Base-by-base conservation (phyloP, 2,888 invertebrate species). In the Thereva unica region DNA sequence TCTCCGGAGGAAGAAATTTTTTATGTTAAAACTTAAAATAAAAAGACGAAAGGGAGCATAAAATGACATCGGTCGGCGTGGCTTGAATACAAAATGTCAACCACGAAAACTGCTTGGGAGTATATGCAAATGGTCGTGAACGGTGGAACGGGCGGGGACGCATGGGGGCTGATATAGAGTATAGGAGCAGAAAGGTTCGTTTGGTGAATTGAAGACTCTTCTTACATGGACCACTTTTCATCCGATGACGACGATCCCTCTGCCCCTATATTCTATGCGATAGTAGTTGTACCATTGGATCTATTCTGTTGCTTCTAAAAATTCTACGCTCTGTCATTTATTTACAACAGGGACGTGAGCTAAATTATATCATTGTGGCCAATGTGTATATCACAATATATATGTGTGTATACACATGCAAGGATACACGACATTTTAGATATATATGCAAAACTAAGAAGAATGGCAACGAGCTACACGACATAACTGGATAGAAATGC, bases 61-160 rank as follows among this genome's bases (percentile, higher is more conserved):
- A 61, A 61, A 61, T 61, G 61, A 61, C 61, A 61, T 61, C 50
- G 61, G 61, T 41, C 61, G 61, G 34, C 61, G 50, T 61, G 61
- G 50, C 50, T 50, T 61, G 61, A 61, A 61, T 61, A 37, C 35
- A 50, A 61, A 61, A 50, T 61, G 61, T 61, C 61, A 61, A 12
- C n/a, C 41, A 40, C 23, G 23, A 44, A 23, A 23, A 23, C 23
- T 23, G 23, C 23, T 23, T 23, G 23, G 23, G 23, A 23, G 23
- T 23, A 23, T 23, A 23, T 23, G 23, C 23, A 23, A 23, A 23
- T 23, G 23, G 23, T 23, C 23, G 23, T 23, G 23, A 23, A 23
- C 23, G 23, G 23, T 23, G 23, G 23, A 23, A 23, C 23, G 23
- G 2, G 23, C 1, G 23, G 2, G 2, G 1, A 2, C 1, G 2